phyloP scores from a whole-genome alignment of 2,797 vertebrate genomes.

The Channa striata region DNA sequence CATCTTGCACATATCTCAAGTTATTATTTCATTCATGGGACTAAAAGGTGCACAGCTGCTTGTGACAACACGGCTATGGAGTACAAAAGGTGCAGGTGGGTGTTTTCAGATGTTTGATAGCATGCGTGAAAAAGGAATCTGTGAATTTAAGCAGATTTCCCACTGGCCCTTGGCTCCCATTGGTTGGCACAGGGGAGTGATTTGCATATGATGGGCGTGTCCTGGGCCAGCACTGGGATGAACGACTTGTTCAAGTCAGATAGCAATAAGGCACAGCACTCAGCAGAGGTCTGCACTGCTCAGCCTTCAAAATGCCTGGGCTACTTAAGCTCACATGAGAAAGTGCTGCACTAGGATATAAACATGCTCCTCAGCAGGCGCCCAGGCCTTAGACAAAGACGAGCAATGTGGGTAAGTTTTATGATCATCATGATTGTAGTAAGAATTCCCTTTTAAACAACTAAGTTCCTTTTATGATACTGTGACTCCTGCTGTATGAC shows the following conservation, averaged over 20 bases:
- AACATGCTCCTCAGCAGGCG: slow-evolving; percentile 83
- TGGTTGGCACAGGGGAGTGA: slow-evolving; percentile 70
- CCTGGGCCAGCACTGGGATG: slow-evolving; percentile 76
- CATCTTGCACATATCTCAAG: slow-evolving; percentile 42
- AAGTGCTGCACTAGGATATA: slow-evolving; percentile 71
- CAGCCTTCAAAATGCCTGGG: slow-evolving; percentile 77
- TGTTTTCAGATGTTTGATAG: slow-evolving; percentile 16
- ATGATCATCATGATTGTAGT: slow-evolving; percentile 36
- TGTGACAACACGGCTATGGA: slow-evolving; percentile 47
- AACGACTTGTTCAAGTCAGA: slow-evolving; percentile 84
- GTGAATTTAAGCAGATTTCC: slow-evolving; percentile 54
- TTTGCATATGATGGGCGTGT: slow-evolving; percentile 86
- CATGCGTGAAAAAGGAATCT: slow-evolving; percentile 53
- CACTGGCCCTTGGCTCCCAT: slow-evolving; percentile 62
- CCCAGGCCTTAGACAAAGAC: slow-evolving; percentile 73
- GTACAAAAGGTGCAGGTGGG: slow-evolving; percentile 41
- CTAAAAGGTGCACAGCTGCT: slow-evolving; percentile 50
- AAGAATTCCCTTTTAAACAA: slow-evolving; percentile 27
- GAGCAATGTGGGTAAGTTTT: slow-evolving; percentile 84
- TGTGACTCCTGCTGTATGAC: slow-evolving; percentile 7
- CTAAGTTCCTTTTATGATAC: neutral
- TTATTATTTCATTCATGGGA: slow-evolving; percentile 49
- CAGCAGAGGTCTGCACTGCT: slow-evolving; percentile 76
- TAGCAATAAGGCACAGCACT: slow-evolving; percentile 74
- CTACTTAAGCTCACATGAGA: slow-evolving; percentile 69